Evolutionary conservation across 2,113 vertebrate species (phyloP).

Genomic region (Elephas maximus): DNA sequence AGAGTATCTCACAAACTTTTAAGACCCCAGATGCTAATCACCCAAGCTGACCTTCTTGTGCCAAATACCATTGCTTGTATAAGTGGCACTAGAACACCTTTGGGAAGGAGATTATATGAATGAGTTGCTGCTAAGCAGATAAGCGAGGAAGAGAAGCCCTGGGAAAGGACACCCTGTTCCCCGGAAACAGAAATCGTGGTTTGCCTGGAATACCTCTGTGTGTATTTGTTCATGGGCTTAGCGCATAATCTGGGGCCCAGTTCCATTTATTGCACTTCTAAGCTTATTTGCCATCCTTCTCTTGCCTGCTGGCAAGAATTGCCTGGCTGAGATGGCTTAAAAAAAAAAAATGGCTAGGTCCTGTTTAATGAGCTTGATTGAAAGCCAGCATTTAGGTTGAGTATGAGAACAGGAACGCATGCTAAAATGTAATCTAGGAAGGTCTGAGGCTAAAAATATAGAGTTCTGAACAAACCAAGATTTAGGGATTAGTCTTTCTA

Average conservation of each 20-base stretch:
- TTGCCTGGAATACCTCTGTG: not conserved
- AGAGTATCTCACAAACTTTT: no score
- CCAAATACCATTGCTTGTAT: not conserved
- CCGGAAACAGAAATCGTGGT: not conserved
- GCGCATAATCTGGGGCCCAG: not conserved
- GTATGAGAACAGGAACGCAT: not conserved
- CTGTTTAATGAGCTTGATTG: not conserved
- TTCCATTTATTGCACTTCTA: not conserved
- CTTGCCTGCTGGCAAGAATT: not conserved
- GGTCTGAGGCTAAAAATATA: not conserved
- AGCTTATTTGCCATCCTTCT: conserved; percentile 38
- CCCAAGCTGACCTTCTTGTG: not conserved
- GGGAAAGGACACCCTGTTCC: not conserved
- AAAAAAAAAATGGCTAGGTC: no score
- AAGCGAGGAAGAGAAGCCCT: not conserved
- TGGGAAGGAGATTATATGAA: not conserved
- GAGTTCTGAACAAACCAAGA: not conserved
- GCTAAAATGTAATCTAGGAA: not conserved
- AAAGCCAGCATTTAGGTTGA: not conserved
- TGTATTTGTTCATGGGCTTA: conserved; percentile 3
- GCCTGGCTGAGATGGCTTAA: not conserved
- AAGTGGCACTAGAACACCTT: not conserved
- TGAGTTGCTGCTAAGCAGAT: not conserved
- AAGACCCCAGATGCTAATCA: no score
- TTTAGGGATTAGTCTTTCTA: not conserved